A percentile compares a stretch with the other conserved stretches of the same genome.
Evolutionary conservation across 2,888 invertebrate genomes (phyloP).

Genomic region (Perizoma affinitatum): DNA sequence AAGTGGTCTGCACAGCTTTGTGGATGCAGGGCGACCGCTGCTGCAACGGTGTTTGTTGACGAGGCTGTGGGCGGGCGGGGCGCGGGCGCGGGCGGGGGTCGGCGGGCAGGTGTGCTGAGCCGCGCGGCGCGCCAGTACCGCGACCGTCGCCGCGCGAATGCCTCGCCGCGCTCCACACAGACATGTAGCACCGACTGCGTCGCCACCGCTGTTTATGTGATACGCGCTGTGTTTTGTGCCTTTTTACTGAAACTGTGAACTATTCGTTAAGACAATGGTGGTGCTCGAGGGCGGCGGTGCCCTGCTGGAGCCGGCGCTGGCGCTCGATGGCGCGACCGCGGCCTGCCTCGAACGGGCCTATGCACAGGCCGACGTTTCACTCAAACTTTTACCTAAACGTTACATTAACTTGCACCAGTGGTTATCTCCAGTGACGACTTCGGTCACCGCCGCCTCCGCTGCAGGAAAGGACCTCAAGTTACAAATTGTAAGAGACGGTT

Average conservation of each 20-base stretch:
- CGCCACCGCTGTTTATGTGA: conserved; percentile 44
- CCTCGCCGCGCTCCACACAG: conserved; percentile 60
- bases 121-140: conserved; percentile 73
- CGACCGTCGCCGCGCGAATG: conserved; percentile 70
- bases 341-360: conserved; percentile 90
- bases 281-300: conserved; percentile 81
- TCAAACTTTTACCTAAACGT: conserved; percentile 95
- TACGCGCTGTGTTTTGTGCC: conserved; percentile 62
- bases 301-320: conserved; percentile 86
- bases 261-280: conserved; percentile 67
- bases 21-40: conserved; percentile 74
- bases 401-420: conserved; percentile 96
- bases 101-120: conserved; percentile 45
- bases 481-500: conserved; percentile 86
- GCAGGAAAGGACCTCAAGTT: conserved; percentile 91
- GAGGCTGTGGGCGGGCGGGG: conserved; percentile 67
- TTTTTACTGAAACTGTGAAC: conserved; percentile 58
- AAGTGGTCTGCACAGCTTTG: conserved; percentile 64
- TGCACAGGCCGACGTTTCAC: conserved; percentile 91
- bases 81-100: conserved; percentile 54
- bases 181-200: conserved; percentile 69
- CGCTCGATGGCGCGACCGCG: conserved; percentile 87
- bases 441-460: conserved; percentile 78
- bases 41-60: conserved; percentile 79
- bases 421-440: conserved; percentile 90